Percentiles rank a stretch among this genome's conserved stretches.
Conservation (phyloP, 2,113 vertebrate species). For the Platanista minor region DNA sequence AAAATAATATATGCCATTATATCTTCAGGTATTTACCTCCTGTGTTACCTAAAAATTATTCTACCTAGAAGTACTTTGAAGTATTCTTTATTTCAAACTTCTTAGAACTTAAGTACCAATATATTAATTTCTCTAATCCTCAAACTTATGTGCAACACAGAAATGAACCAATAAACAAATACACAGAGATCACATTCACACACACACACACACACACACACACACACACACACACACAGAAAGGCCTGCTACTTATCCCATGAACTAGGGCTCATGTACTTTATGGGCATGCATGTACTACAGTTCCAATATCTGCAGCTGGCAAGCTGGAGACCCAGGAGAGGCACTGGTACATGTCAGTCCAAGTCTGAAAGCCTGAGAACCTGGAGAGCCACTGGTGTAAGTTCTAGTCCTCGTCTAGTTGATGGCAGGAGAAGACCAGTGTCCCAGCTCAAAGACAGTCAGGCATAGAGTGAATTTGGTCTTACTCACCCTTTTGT, state of each 20-base stretch:
- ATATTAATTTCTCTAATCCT: background rate
- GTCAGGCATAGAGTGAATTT: background rate
- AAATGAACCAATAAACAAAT: background rate
- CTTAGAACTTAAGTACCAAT: background rate
- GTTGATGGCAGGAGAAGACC: background rate
- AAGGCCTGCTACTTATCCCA: background rate
- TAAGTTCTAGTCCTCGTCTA: background rate
- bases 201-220: background rate
- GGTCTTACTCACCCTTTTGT: background rate
- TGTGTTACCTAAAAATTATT: background rate
- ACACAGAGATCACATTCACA: background rate
- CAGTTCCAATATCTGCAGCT: background rate
- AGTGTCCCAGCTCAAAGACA: background rate
- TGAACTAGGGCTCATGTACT: background rate
- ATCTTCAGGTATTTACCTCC: background rate
- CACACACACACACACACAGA: background rate
- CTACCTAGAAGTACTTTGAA: background rate
- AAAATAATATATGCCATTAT: background rate
- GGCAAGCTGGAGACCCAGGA: background rate
- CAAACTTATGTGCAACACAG: background rate
- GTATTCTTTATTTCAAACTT: background rate
- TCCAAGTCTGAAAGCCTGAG: background rate
- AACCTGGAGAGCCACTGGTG: background rate
- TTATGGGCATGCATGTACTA: background rate
- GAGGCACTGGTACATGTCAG: background rate